Evolutionary conservation across 2,113 vertebrate genomes (phyloP), one percentile per base, ranked within the genome.

Genomic region (Ciconia stormi): DNA sequence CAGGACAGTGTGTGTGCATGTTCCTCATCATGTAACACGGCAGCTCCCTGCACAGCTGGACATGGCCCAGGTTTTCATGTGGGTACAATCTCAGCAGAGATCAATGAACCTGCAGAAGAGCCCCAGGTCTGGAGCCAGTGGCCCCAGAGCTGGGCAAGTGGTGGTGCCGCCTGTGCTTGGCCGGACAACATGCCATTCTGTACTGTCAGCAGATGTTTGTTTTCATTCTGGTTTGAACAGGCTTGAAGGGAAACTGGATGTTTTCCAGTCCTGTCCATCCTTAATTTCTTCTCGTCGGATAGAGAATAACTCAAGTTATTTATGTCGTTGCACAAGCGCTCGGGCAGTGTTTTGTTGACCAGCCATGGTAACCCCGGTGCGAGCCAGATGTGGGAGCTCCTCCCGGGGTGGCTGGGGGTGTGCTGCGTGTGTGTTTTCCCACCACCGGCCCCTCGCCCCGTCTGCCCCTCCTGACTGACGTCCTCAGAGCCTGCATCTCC

Each of bases 391-490:
- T 47, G 87, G 56, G 36, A 93, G 32, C 62, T 76, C 22, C 38
- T 74, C 44, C 63, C 0, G 1, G 30, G 13, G 44, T 44, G 50
- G 34, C 47, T 0, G 0, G 53, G 38, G 62, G 5, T 61, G 82
- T 15, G 36, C 76, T 74, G 29, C 7, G 30, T 1, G 0, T 8
- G 38, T 13, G 63, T 34, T 91, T 34, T 91, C 88, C 63, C 38
- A 40, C 50, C 0, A 0, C 0, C 1, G 2, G 19, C 18, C 62
- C 50, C 1, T 1, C 0, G 0, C 23, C 70, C 58, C 4, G 0
- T 27, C 78, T 22, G 42, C 29, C 65, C 62, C 59, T 38, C 16
- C 4, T 59, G 77, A 21, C 53, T 1, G 1, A 44, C 0, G 0
- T 16, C n/a, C 2, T 1, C 16, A 55, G 29, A 46, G 12, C 29